Conservation (phyloP, 2,888 invertebrate species). For the Asteroscopus sphinx region DNA sequence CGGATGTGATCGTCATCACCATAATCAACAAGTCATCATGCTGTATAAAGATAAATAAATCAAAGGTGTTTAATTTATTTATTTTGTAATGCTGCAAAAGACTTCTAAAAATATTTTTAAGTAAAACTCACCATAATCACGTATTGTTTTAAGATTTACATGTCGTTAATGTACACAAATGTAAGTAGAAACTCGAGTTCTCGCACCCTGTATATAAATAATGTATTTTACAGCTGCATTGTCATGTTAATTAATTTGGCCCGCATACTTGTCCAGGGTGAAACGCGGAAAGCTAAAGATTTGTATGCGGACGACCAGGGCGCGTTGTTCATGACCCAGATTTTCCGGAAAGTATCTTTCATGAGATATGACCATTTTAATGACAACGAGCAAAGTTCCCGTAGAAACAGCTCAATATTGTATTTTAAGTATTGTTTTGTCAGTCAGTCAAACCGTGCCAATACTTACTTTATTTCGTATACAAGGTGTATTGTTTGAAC, state of each 20-base stretch:
- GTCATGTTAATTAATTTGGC: conserved; percentile 85
- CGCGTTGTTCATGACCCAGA: conserved; percentile 61
- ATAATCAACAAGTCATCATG: conserved; percentile 2
- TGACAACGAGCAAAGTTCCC: conserved; percentile 56
- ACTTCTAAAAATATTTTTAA: not conserved
- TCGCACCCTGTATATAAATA: conserved; percentile 76
- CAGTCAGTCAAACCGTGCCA: conserved; percentile 15
- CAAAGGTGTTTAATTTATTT: not conserved
- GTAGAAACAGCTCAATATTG: conserved; percentile 58
- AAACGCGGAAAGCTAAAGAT: conserved; percentile 67
- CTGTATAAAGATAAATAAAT: not conserved
- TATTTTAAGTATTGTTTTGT: conserved; percentile 50
- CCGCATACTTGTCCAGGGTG: conserved; percentile 73
- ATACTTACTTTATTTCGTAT: conserved; percentile 6
- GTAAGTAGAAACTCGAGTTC: conserved; percentile 65
- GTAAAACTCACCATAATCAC: conserved; percentile 7
- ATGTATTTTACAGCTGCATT: conserved; percentile 79
- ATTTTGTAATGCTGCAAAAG: too few relatives aligned
- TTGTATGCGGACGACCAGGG: conserved; percentile 67
- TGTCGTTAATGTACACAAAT: conserved; percentile 68
- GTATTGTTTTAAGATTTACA: conserved; percentile 51
- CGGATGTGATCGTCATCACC: conserved; percentile 10
- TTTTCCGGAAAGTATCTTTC: conserved; percentile 66
- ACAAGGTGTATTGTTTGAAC: conserved; percentile 1
- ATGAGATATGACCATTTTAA: conserved; percentile 64